Evolutionary conservation across 2,888 invertebrate species (phyloP), one percentile per base, ranked within the genome.

Genomic region (Lasius platythorax): DNA sequence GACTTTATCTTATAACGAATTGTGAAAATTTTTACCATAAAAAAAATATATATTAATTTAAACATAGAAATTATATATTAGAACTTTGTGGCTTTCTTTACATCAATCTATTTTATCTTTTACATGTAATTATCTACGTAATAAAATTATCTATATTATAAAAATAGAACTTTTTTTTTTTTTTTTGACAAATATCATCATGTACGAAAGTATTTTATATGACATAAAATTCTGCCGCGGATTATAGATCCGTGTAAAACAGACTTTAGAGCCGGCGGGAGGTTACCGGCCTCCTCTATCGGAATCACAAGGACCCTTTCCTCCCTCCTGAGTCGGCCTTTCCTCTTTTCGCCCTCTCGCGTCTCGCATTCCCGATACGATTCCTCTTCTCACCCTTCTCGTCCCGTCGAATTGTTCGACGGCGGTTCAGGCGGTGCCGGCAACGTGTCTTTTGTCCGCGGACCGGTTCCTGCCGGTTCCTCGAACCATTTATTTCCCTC

Each of bases 401-500:
- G 66, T 50, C 87, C 79, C 82, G 86, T 5, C 81, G 79, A 85
- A 85, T 82, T 37, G 83, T 61, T 79, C 79, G 78, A 33, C 67
- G 78, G 76, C 46, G 84, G 78, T 85, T 78, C 85, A 76, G 81
- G 78, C 90, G 84, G 84, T 82, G 85, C 87, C 83, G 85, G 82
- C 85, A 85, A 87, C 86, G 87, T 90, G 89, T 90, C 93, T 93
- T 93, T 94, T 94, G 93, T 93, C 93, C 92, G 92, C 89, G 88
- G 93, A 93, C 93, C 93, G 94, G 93, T 93, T 90, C 86, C 86
- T 88, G 70, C 79, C 84, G 86, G 91, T 94, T 94, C 93, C 91
- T 91, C 93, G 93, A 94, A 94, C 91, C 94, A 92, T 93, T 94
- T 93, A 92, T 93, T 92, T 91, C 89, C 85, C 76, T 82, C 72